phyloP scores from a whole-genome alignment of 1,140 invertebrate genomes.

The Dreissena rostriformis region DNA sequence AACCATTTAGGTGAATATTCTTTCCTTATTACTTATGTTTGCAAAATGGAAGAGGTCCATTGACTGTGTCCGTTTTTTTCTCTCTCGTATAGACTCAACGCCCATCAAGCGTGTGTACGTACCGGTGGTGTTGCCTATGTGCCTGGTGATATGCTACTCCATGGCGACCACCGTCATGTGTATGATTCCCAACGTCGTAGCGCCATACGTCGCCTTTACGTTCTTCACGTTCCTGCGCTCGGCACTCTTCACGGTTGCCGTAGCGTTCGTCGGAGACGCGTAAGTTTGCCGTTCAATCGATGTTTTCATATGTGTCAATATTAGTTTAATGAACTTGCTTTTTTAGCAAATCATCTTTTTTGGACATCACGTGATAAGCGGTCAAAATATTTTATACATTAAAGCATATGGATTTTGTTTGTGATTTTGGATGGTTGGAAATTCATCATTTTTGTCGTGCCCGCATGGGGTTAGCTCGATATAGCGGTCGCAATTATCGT shows the following conservation, averaged over 20 bases:
- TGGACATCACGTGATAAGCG: no score
- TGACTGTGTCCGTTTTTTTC: not conserved
- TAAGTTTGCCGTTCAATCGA: conserved; percentile 17
- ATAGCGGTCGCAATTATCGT: no score
- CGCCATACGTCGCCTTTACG: conserved; percentile 43
- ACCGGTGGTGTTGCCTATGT: conserved; percentile 52
- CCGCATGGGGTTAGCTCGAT: no score
- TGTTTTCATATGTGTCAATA: not conserved
- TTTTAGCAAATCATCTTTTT: not conserved
- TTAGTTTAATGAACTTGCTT: not conserved
- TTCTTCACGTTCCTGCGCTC: conserved; percentile 51
- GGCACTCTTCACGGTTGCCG: conserved; percentile 51
- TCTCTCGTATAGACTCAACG: conserved; percentile 20
- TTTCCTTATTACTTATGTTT: no score
- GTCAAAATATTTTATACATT: no score
- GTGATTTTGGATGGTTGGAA: no score
- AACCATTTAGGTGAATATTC: no score
- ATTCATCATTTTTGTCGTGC: no score
- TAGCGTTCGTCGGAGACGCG: conserved; percentile 54
- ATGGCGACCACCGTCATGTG: conserved; percentile 20
- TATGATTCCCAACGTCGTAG: conserved; percentile 17
- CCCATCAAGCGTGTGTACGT: conserved; percentile 11
- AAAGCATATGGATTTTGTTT: no score
- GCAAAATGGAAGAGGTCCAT: no score
- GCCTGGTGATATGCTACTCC: conserved; percentile 43